A percentile compares a stretch with the other conserved stretches of the same genome.
phyloP scores from a whole-genome alignment of 2,888 invertebrate genomes.

The Blera fallax region DNA sequence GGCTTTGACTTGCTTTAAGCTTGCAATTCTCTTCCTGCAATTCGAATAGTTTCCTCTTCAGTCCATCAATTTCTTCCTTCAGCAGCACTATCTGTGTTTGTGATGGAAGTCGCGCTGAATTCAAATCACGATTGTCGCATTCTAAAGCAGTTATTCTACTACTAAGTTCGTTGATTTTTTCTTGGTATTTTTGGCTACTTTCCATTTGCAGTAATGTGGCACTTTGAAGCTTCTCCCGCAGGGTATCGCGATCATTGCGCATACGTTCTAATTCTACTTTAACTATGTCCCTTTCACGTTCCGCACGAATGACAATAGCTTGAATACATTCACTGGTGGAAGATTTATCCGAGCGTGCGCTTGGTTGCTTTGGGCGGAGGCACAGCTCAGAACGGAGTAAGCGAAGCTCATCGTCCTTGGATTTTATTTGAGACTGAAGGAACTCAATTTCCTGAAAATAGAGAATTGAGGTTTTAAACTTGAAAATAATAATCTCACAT shows the following conservation, averaged over 20 bases:
- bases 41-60: constrained; percentile 82
- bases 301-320: constrained; percentile 78
- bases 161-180: constrained; percentile 82
- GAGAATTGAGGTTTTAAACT: not conserved
- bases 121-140: constrained; percentile 83
- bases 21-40: constrained; percentile 83
- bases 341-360: constrained; percentile 65
- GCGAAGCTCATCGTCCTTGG: constrained; percentile 79
- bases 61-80: constrained; percentile 83
- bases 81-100: constrained; percentile 83
- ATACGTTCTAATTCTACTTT: constrained; percentile 83
- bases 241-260: constrained; percentile 84
- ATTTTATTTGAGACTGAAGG: constrained; percentile 78
- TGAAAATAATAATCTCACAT: not conserved
- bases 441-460: constrained; percentile 77
- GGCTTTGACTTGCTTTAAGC: constrained; percentile 83
- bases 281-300: constrained; percentile 83
- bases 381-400: constrained; percentile 76
- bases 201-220: constrained; percentile 82
- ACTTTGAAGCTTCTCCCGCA: constrained; percentile 84
- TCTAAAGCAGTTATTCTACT: constrained; percentile 83
- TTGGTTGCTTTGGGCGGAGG: constrained; percentile 39
- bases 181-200: constrained; percentile 83
- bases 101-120: constrained; percentile 82
- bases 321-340: constrained; percentile 78